These are phyloP conservation scores for Lerista edwardsae DNA, from an alignment of 2,797 vertebrate species.

Conservation along the genomic window DNA sequence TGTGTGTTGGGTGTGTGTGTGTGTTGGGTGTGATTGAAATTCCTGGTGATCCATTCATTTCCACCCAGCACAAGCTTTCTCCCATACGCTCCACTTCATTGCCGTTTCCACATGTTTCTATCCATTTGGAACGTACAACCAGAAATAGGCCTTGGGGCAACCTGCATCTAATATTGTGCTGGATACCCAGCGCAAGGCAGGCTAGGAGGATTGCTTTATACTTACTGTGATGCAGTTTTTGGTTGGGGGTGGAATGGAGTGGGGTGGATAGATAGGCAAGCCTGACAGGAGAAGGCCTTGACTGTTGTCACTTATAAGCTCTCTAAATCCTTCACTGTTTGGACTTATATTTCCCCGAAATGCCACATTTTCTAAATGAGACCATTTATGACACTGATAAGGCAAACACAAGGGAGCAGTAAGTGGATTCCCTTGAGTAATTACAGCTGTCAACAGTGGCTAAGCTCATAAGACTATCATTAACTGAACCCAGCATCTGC, in stretches of 20 bases:
- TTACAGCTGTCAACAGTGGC: conserved; percentile 55
- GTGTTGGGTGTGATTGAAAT: too few species aligned
- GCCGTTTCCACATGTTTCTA: neutral
- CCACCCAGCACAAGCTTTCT: neutral
- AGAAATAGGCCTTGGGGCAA: neutral
- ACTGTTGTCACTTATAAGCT: conserved; percentile 54
- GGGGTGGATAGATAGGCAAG: neutral
- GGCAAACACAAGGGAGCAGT: conserved; percentile 41
- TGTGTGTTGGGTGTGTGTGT: too few species aligned
- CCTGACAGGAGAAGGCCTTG: conserved; percentile 46
- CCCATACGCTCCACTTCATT: neutral
- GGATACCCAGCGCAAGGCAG: neutral
- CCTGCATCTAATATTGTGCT: neutral
- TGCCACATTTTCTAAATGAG: conserved; percentile 55
- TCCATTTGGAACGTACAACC: neutral
- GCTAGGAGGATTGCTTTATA: neutral
- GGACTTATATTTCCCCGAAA: conserved; percentile 32
- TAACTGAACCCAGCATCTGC: conserved; percentile 40
- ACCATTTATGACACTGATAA: conserved; percentile 57
- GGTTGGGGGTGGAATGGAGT: neutral
- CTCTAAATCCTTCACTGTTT: conserved; percentile 35
- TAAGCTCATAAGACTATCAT: conserved; percentile 54
- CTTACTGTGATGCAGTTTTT: neutral
- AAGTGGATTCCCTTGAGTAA: conserved; percentile 65
- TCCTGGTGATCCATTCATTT: neutral